Evolutionary conservation across 2,797 vertebrate genomes (phyloP).

Genomic region (Manis javanica): DNA sequence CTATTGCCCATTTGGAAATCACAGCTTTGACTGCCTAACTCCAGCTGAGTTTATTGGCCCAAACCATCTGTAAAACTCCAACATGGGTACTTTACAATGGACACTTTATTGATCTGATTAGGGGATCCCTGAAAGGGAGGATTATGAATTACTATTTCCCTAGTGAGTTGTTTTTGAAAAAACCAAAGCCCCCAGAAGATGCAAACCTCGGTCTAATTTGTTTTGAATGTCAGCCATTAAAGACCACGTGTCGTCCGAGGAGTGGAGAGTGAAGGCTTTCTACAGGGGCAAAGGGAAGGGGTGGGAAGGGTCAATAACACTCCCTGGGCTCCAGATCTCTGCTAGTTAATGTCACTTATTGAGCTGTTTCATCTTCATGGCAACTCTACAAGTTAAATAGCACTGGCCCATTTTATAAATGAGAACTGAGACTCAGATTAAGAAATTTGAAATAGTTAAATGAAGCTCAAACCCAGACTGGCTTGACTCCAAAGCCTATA

Average conservation of each 20-base stretch:
- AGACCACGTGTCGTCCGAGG: not conserved
- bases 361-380: not conserved
- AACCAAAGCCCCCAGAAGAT: not conserved
- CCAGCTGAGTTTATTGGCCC: not conserved
- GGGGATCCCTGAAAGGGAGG: not conserved
- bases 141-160: conserved; percentile 50
- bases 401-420: conserved; percentile 34
- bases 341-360: conserved; percentile 33
- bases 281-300: not conserved
- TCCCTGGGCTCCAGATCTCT: not conserved
- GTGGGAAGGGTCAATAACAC: not conserved
- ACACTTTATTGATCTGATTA: not conserved
- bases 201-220: conserved; percentile 34
- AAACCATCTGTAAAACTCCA: conserved; percentile 30
- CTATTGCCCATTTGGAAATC: not conserved
- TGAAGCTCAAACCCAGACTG: conserved; percentile 12
- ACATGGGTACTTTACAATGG: conserved; percentile 27
- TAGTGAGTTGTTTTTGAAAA: conserved; percentile 21
- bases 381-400: conserved; percentile 46
- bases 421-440: conserved; percentile 26
- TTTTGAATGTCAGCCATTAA: conserved; percentile 36
- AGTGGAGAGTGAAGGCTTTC: not conserved
- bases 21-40: conserved; percentile 14
- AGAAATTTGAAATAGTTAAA: not conserved
- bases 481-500: conserved; percentile 29